These are phyloP conservation scores for Thymelicus lineola DNA, from an alignment of 2,888 invertebrate genomes.

Conservation along the genomic window DNA sequence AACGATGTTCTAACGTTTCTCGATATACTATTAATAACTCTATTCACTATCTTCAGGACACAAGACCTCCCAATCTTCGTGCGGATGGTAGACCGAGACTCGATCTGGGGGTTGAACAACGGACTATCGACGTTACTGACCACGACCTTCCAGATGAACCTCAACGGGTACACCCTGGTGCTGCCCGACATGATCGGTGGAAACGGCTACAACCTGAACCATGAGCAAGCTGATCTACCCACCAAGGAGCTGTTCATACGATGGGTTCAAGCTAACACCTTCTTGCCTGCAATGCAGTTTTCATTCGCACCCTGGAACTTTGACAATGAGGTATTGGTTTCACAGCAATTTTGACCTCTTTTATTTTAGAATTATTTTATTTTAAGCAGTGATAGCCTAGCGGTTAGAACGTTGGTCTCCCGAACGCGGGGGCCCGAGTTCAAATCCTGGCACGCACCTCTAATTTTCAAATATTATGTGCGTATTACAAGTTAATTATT, in stretches of 20 bases:
- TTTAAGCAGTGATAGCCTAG: too few relatives aligned
- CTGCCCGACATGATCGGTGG: slow-evolving; percentile 93
- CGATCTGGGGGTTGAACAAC: slow-evolving; percentile 88
- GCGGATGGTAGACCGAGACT: slow-evolving; percentile 92
- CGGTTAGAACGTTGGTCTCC: too few relatives aligned
- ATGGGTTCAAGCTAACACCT: slow-evolving; percentile 92
- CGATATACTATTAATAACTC: not conserved
- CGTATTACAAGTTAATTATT: too few relatives aligned
- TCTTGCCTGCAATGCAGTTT: slow-evolving; percentile 92
- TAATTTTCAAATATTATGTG: too few relatives aligned
- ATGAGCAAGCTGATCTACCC: slow-evolving; percentile 75
- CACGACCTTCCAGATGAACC: slow-evolving; percentile 87
- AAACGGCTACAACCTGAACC: slow-evolving; percentile 83
- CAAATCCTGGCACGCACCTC: too few relatives aligned
- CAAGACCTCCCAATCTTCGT: slow-evolving; percentile 90
- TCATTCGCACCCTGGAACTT: slow-evolving; percentile 93
- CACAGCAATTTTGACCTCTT: too few relatives aligned
- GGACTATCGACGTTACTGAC: slow-evolving; percentile 90
- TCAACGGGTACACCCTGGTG: slow-evolving; percentile 89
- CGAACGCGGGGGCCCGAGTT: too few relatives aligned
- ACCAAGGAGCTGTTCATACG: slow-evolving; percentile 89
- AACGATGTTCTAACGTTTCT: too few relatives aligned
- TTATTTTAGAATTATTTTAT: too few relatives aligned
- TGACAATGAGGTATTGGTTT: slow-evolving; percentile 77
- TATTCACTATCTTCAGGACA: slow-evolving; percentile 66